Base-by-base conservation (phyloP, 1,140 invertebrate genomes). In the Penaeus chinensis region DNA sequence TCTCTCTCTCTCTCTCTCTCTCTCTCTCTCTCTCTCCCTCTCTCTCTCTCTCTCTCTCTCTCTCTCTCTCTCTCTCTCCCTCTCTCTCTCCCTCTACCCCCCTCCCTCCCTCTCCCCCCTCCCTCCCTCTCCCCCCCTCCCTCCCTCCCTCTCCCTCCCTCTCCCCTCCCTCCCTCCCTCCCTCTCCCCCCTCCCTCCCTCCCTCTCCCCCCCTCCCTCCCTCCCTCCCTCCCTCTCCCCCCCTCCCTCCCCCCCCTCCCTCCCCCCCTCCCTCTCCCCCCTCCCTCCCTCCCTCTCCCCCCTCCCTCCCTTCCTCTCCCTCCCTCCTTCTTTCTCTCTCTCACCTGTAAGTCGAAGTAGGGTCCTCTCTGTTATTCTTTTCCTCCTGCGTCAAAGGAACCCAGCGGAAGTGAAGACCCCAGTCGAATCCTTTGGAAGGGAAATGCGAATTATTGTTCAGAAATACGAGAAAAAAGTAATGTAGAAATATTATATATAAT, bases 371-470 rank as follows among this genome's bases (percentile, higher is more conserved):
- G 61, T 20, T 37, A 7, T 92, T 90, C 47, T 91, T 90, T 83
- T 93, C 93, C 61, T 92, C 91, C 66, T 94, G 92, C 10, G 93
- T 94, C 90, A 94, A 93, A 42, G 92, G 91, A 88, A 94, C 93
- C 94, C 92, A 93, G 76, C 93, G 93, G 90, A 93, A 93, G 91
- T 94, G 93, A 60, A 94, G 91, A 89, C 93, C 94, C 94, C 94
- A 94, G 90, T 94, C 93, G 91, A 95, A 94, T 37, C 93, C 93
- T 54, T 54, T 54, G 10, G 10, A 13, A 8, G 11, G 54, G 16
- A 54, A 54, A 13, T 8, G 54, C 87, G 91, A 1, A 82, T 37
- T 24, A 77, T 3, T n/a, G 32, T 8, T 13, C 0, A 3, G 47
- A 24, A 80, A 10, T 62, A 32, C 16, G 13, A 18, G 63, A 4